Percentiles rank a stretch among this genome's conserved stretches.
These are phyloP conservation scores for Pammene fasciana DNA, from an alignment of 2,888 invertebrate species.

Conservation along the genomic window DNA sequence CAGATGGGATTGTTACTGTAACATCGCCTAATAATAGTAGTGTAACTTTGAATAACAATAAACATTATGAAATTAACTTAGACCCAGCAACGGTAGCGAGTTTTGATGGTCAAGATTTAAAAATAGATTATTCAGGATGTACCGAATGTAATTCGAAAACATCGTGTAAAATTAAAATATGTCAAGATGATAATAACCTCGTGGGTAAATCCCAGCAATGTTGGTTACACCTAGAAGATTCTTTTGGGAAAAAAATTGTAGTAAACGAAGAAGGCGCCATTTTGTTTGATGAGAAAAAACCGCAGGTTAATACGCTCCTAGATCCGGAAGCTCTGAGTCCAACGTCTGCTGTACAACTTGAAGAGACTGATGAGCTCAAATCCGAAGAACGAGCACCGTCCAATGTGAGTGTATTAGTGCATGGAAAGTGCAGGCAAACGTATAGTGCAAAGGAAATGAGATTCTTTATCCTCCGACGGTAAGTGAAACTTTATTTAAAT, in stretches of 20 bases:
- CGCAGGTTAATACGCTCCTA: slow-evolving; percentile 38
- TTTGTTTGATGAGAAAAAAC: slow-evolving; percentile 5
- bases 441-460: slow-evolving; percentile 61
- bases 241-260: slow-evolving; percentile 62
- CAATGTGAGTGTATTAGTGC: slow-evolving; percentile 55
- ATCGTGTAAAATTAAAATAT: slow-evolving; percentile 63
- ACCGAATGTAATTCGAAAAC: slow-evolving; percentile 62
- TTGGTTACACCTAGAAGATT: slow-evolving; percentile 74
- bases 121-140: slow-evolving; percentile 66
- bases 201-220: slow-evolving; percentile 53
- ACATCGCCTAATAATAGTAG: slow-evolving; percentile 67
- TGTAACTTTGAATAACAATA: slow-evolving; percentile 57
- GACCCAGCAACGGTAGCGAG: slow-evolving; percentile 63
- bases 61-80: slow-evolving; percentile 63
- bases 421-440: slow-evolving; percentile 65
- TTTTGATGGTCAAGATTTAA: slow-evolving; percentile 65
- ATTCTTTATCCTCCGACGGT: slow-evolving; percentile 72
- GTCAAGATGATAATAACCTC: slow-evolving; percentile 50
- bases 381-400: slow-evolving; percentile 45
- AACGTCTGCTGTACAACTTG: slow-evolving; percentile 44
- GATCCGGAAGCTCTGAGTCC: not conserved
- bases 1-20: slow-evolving; percentile 59
- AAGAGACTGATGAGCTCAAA: slow-evolving; percentile 40
- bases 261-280: slow-evolving; percentile 71
- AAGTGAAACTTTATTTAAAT: slow-evolving; percentile 46